phyloP scores from a whole-genome alignment of 2,888 invertebrate species.

The Perizoma flavofasciatum region DNA sequence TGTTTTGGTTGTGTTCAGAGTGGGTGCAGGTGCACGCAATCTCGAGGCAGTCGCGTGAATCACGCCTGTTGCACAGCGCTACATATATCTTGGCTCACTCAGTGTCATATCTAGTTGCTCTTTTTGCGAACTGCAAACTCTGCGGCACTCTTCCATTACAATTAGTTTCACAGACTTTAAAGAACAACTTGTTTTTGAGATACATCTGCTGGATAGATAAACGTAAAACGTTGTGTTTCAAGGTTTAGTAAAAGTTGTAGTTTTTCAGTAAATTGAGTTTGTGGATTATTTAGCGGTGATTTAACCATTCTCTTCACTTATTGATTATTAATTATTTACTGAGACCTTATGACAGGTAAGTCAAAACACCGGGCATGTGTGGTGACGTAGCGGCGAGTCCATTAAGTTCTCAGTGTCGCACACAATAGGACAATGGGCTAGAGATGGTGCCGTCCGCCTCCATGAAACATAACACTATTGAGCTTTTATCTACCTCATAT shows the following conservation, averaged over 20 bases:
- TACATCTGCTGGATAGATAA: neutral
- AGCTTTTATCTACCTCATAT: slow-evolving; percentile 19
- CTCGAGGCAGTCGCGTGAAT: slow-evolving; percentile 66
- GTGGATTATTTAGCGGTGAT: too few relatives aligned
- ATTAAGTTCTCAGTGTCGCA: slow-evolving; percentile 77
- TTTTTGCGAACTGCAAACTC: slow-evolving; percentile 48
- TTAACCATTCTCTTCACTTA: too few relatives aligned
- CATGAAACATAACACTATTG: slow-evolving; percentile 60
- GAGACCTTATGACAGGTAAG: slow-evolving; percentile 3
- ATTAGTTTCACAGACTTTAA: slow-evolving; percentile 12
- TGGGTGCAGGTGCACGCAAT: slow-evolving; percentile 69
- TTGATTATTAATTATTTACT: neutral
- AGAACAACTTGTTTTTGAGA: slow-evolving; percentile 20
- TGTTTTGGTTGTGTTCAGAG: slow-evolving; percentile 37
- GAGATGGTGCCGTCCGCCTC: slow-evolving; percentile 53
- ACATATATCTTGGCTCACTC: slow-evolving; percentile 74
- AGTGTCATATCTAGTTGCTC: slow-evolving; percentile 64
- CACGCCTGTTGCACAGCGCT: slow-evolving; percentile 70
- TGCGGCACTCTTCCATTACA: slow-evolving; percentile 18
- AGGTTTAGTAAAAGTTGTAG: too few relatives aligned
- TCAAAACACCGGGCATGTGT: slow-evolving; percentile 22
- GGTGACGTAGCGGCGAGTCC: slow-evolving; percentile 55
- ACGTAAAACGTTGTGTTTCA: too few relatives aligned
- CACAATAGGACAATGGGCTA: slow-evolving; percentile 66
- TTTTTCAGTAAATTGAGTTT: neutral